Evolutionary conservation across 2,113 vertebrate genomes (phyloP).

Genomic region (Notarius lentiginosus): DNA sequence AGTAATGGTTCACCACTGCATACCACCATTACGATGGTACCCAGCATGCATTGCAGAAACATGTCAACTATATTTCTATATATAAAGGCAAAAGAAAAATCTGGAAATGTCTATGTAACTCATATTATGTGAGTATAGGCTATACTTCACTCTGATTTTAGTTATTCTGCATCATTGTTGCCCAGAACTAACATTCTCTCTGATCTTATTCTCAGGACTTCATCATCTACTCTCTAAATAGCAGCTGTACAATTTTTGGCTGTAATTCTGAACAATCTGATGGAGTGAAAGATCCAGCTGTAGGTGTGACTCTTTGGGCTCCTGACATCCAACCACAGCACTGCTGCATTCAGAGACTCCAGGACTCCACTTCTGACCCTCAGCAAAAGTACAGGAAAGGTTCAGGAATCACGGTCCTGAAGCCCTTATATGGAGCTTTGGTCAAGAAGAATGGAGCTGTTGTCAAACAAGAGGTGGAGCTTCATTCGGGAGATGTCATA

Average conservation of each 20-base stretch:
- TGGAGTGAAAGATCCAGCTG: slow-evolving; percentile 50
- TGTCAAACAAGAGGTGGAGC: slow-evolving; percentile 59
- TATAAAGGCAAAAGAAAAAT: neutral
- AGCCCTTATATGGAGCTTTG: slow-evolving; percentile 55
- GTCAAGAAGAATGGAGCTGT: slow-evolving; percentile 68
- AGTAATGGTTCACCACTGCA: too few relatives aligned
- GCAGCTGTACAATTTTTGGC: slow-evolving; percentile 64
- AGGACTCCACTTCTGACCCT: neutral
- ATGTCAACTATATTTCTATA: neutral
- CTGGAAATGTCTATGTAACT: neutral
- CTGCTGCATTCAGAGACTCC: slow-evolving; percentile 64
- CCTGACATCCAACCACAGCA: slow-evolving; percentile 69
- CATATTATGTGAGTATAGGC: neutral
- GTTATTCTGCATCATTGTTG: neutral
- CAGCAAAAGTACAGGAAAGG: neutral
- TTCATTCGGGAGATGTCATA: slow-evolving; percentile 72
- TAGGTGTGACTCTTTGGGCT: slow-evolving; percentile 64
- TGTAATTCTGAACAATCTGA: slow-evolving; percentile 27
- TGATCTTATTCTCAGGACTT: slow-evolving; percentile 68
- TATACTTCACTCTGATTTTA: neutral
- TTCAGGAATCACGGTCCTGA: slow-evolving; percentile 51
- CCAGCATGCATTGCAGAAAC: neutral
- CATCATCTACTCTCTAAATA: slow-evolving; percentile 70
- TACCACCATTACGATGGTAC: neutral
- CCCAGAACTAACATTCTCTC: neutral